Evolutionary conservation across 2,888 invertebrate species (phyloP).

Genomic region (Odontocolon sp.): DNA sequence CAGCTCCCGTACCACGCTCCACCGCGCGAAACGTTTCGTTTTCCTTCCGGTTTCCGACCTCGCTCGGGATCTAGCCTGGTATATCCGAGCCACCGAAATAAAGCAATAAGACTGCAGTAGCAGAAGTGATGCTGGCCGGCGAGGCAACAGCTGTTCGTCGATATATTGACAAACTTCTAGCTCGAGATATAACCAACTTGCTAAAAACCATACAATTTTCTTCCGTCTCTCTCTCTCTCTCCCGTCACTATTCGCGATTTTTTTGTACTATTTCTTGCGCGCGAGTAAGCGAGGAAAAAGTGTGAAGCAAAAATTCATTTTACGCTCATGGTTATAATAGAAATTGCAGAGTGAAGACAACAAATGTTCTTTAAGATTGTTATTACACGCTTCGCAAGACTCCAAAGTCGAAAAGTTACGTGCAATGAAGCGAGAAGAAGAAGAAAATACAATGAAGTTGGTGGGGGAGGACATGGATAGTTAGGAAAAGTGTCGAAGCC

Average conservation of each 20-base stretch:
- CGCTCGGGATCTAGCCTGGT: constrained; percentile 7
- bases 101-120: constrained; percentile 20
- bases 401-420: constrained; percentile 44
- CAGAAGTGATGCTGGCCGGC: neutral
- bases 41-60: constrained; percentile 31
- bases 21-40: constrained; percentile 25
- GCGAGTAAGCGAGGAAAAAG: neutral
- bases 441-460: neutral
- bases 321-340: constrained; percentile 11
- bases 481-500: constrained; percentile 43
- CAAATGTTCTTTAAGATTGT: constrained; percentile 43
- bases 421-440: neutral
- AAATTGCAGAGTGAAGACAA: constrained; percentile 34
- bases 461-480: constrained; percentile 47
- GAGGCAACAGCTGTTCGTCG: constrained; percentile 69
- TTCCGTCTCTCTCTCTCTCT: neutral
- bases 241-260: neutral
- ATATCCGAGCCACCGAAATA: constrained; percentile 10
- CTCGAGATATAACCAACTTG: neutral
- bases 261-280: neutral
- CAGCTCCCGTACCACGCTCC: neutral
- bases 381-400: constrained; percentile 49
- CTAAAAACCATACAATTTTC: constrained; percentile 24
- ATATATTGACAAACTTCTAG: constrained; percentile 72
- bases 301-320: constrained; percentile 9